phyloP scores from a whole-genome alignment of 1,140 invertebrate genomes.

The Brachionus calyciflorus region DNA sequence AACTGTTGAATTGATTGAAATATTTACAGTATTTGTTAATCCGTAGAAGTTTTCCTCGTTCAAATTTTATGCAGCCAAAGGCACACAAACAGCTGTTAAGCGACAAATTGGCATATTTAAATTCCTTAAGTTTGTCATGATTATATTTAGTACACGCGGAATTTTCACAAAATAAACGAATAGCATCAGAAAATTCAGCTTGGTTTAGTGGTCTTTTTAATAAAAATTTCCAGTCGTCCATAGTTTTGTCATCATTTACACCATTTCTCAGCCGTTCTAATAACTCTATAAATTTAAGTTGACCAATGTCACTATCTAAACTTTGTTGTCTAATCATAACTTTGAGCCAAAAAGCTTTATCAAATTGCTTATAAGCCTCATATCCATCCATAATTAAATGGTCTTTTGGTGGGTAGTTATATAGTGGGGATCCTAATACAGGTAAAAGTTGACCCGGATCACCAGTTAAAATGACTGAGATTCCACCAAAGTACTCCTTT shows the following conservation, averaged over 20 bases:
- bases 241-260: too few relatives aligned
- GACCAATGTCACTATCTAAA: background rate
- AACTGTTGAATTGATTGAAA: background rate
- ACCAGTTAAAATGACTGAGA: background rate
- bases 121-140: background rate
- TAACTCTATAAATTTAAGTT: too few relatives aligned
- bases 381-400: background rate
- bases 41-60: slow-evolving; percentile 4
- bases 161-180: background rate
- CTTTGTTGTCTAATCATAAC: background rate
- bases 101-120: background rate
- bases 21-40: background rate
- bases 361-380: background rate
- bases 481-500: background rate
- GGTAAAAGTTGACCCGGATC: background rate
- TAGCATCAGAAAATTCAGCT: too few relatives aligned
- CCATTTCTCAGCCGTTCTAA: too few relatives aligned
- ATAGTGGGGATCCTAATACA: background rate
- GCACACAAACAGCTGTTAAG: background rate
- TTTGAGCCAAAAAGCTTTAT: background rate
- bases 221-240: background rate
- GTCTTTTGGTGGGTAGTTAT: background rate
- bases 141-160: background rate
- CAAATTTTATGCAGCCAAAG: background rate
- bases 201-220: background rate